phyloP scores from a whole-genome alignment of 2,113 vertebrate species.

The Odocoileus virginianus region DNA sequence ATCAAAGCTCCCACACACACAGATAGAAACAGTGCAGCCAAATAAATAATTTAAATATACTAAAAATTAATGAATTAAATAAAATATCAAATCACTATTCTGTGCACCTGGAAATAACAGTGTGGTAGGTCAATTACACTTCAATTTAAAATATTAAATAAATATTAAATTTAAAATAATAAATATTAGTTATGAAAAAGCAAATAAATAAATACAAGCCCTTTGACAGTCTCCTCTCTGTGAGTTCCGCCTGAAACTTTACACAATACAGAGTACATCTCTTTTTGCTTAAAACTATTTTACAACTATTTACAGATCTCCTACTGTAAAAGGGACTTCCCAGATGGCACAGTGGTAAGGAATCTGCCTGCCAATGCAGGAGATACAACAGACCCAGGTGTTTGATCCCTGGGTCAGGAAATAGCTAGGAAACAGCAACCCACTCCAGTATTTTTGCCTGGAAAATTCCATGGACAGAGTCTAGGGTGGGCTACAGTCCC shows the following conservation, averaged over 20 bases:
- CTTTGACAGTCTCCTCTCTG: neutral
- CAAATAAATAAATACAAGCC: neutral
- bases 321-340: neutral
- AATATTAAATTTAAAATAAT: neutral
- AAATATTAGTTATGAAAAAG: neutral
- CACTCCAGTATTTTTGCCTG: neutral
- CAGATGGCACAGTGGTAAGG: neutral
- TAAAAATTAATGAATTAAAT: neutral
- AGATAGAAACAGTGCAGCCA: neutral
- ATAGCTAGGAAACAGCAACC: neutral
- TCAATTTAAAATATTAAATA: neutral
- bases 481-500: neutral
- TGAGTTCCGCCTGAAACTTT: neutral
- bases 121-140: neutral
- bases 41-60: neutral
- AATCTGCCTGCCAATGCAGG: neutral
- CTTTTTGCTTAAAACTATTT: slow-evolving; percentile 4
- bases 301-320: neutral
- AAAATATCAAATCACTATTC: neutral
- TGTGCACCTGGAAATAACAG: neutral
- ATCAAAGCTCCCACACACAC: neutral
- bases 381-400: neutral
- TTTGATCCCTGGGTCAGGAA: neutral
- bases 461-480: neutral
- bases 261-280: no score